Base-by-base conservation (phyloP, 2,888 invertebrate species). In the Andricus quercusramuli region DNA sequence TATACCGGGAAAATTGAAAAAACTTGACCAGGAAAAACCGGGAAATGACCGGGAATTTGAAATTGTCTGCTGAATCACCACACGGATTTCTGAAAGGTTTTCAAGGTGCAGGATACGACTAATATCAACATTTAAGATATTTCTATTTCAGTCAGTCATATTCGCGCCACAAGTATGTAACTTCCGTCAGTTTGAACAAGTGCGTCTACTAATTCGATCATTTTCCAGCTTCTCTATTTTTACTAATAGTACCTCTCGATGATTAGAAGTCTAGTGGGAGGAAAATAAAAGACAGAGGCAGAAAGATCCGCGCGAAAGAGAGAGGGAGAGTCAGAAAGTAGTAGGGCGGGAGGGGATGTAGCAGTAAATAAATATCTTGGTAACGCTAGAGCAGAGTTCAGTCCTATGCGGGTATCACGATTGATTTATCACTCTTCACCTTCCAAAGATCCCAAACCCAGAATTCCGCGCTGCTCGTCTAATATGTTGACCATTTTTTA, bases 361-460 rank as follows among this genome's bases (percentile, higher is more conserved):
- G 85, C 85, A 86, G 90, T 92, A 91, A 92, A 92, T 92, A 92
- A 92, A 91, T 91, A 90, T 90, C 88, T 87, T 88, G 85, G 88
- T 86, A 88, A 87, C 86, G 84, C 86, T 86, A 84, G 84, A 88
- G 88, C 86, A 85, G 86, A 84, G 86, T 89, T 90, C 91, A 92
- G 92, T 92, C 89, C 83, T 74, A 74, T 32, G 74, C 74, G 56
- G 22, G 56, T 74, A 74, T 8, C 22, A 56, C 56, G 56, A 56
- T 56, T 56, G 56, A 56, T 74, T 74, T 74, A 32, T 74, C 32
- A 68, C 47, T 70, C 29, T 70, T 51, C 17, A 74, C 29, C 17
- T 25, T 29, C 41, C 41, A 25, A 64, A 22, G 2, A 64, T 64
- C 64, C 29, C 17, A 25, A 62, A 29, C 15, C 25, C 25, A 62